These are phyloP conservation scores for Epizoanthus fatuus DNA, from an alignment of 92 coral and sea anemone genomes.

Conservation along the genomic window DNA sequence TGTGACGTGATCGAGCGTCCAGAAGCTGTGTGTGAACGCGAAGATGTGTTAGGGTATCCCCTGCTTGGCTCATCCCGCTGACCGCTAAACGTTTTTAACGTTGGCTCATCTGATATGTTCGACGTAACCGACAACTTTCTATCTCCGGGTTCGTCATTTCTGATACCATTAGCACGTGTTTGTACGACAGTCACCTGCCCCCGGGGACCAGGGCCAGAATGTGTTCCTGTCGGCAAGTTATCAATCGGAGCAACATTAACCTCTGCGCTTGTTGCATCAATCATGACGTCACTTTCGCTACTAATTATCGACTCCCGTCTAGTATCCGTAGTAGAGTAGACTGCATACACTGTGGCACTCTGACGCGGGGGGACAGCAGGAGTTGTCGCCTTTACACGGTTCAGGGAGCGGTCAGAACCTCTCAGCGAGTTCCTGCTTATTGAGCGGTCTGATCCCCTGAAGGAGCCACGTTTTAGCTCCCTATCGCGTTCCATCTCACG, in stretches of 20 bases:
- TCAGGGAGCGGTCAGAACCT: slow-evolving; percentile 32
- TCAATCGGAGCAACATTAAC: slow-evolving; percentile 65
- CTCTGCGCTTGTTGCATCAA: slow-evolving; percentile 63
- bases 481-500: slow-evolving; percentile 45
- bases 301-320: slow-evolving; percentile 14
- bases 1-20: slow-evolving; percentile 48
- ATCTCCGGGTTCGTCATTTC: not conserved
- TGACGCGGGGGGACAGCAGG: slow-evolving; percentile 17
- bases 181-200: not conserved
- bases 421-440: slow-evolving; percentile 12
- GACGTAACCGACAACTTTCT: not conserved
- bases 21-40: slow-evolving; percentile 29
- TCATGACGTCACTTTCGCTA: slow-evolving; percentile 48
- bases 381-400: slow-evolving; percentile 15
- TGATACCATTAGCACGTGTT: slow-evolving; percentile 6
- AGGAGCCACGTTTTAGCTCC: slow-evolving; percentile 36
- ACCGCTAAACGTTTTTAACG: not conserved
- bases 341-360: slow-evolving; percentile 30
- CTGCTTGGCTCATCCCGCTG: slow-evolving; percentile 20
- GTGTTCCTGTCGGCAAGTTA: not conserved
- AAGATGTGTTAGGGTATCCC: not conserved
- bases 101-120: slow-evolving; percentile 9
- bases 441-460: slow-evolving; percentile 28
- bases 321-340: slow-evolving; percentile 11
- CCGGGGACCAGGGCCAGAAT: not conserved